Base-by-base conservation (phyloP, 2,888 invertebrate genomes). In the Pollenia angustigena region DNA sequence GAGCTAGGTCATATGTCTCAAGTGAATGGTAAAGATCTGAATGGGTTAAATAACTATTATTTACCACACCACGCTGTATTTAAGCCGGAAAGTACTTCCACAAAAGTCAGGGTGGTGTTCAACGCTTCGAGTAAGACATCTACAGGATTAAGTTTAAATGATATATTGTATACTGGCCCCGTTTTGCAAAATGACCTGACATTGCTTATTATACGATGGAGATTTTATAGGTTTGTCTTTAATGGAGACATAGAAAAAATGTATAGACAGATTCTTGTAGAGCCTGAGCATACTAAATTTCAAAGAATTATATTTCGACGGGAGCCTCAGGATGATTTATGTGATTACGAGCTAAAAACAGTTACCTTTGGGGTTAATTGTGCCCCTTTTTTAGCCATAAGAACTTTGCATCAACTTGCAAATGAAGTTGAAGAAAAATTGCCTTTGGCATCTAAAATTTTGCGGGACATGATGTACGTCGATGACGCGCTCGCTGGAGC, bases 241-340 rank as follows among this genome's bases (percentile, higher is more conserved):
- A 88, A 87, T 48, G 85, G 82, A 1, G 88, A 89, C 32, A 85
- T 89, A 11, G 76, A 86, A 16, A 88, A 89, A 11, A 88, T 88
- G 85, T 88, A 87, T 50, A 85, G 88, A 1, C 87, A 89, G 18
- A 87, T 89, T 7, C 64, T 60, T 16, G 74, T 88, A 9, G 44
- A 82, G 1, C 69, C 79, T 0, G 8, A 42, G 10, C 81, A 89
- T 18, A 75, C 74, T 9, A 60, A 76, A n/a, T 87, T 81, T 60
- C 87, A 88, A 46, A 64, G 88, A 3, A 85, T 89, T 4, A 12
- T 88, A 1, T 88, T 81, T 68, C 62, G 88, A n/a, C 44, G 23
- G 9, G 50, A 48, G 4, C 62, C 64, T 0, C 9, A 71, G 10
- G 9, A 42, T 0, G 62, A 40, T 0, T 12, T 87, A 0, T 48